Conservation (phyloP, 1,140 invertebrate genomes). For the Eumeta japonica region DNA sequence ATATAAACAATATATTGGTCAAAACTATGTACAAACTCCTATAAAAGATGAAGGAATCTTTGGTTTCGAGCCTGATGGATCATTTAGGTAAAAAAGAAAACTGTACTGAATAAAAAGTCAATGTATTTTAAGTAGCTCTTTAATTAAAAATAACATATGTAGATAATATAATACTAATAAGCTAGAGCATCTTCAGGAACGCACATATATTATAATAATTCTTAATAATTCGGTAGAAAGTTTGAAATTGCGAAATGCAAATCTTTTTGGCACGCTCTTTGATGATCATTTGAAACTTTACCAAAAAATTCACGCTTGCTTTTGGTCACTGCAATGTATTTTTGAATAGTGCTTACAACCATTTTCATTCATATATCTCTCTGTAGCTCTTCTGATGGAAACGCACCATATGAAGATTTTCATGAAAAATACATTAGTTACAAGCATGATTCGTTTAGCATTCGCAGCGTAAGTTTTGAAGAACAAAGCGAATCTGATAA, state of each 20-base stretch:
- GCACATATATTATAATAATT: too few relatives aligned
- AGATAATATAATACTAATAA: too few relatives aligned
- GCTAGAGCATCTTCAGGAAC: too few relatives aligned
- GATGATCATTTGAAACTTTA: too few relatives aligned
- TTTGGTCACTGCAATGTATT: too few relatives aligned
- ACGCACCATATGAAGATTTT: constrained; percentile 67
- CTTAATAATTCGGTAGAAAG: too few relatives aligned
- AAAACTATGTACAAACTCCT: constrained; percentile 60
- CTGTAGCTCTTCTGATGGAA: constrained; percentile 55
- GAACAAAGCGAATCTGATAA: constrained; percentile 50
- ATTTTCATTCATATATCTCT: constrained; percentile 44
- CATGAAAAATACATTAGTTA: constrained; percentile 75
- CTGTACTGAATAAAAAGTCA: constrained; percentile 15
- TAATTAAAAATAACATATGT: too few relatives aligned
- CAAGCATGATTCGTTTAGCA: constrained; percentile 67
- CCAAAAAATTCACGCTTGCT: too few relatives aligned
- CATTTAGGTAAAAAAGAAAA: constrained; percentile 39
- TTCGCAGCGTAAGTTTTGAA: constrained; percentile 68
- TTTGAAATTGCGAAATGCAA: too few relatives aligned
- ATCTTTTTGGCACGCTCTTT: too few relatives aligned
- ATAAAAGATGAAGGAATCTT: constrained; percentile 62
- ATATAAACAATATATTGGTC: constrained; percentile 37
- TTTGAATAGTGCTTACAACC: constrained; percentile 31
- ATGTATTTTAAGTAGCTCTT: too few relatives aligned
- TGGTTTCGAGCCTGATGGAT: constrained; percentile 51